These are phyloP conservation scores for Myopa tessellatipennis DNA, from an alignment of 2,888 invertebrate genomes.

Conservation along the genomic window DNA sequence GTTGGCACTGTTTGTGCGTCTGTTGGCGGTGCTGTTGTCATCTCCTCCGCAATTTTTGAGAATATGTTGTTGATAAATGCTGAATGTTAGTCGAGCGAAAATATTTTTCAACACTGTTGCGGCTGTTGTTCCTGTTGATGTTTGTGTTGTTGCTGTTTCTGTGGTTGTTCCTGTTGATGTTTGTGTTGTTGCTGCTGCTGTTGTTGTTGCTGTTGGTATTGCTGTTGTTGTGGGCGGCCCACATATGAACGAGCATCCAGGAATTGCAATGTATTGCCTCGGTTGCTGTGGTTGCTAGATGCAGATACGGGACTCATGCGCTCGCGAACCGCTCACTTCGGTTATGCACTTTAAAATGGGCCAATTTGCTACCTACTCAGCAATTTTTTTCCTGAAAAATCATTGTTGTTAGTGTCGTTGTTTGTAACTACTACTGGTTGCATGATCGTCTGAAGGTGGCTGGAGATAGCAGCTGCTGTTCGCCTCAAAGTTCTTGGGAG, in stretches of 20 bases:
- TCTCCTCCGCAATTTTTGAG: conserved; percentile 37
- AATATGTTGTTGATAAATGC: conserved; percentile 33
- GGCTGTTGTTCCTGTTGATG: not conserved
- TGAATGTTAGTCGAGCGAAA: conserved; percentile 17
- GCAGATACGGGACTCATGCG: not conserved
- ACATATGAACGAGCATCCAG: not conserved
- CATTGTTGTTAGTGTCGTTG: conserved; percentile 35
- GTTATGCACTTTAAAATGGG: conserved; percentile 29
- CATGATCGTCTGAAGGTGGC: conserved; percentile 44
- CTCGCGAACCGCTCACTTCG: not conserved
- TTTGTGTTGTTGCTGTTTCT: not conserved
- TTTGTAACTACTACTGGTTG: conserved; percentile 55
- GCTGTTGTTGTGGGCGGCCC: conserved; percentile 12
- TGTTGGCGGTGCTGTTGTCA: conserved; percentile 36
- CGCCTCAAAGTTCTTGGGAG: conserved; percentile 14
- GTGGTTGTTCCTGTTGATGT: conserved; percentile 4
- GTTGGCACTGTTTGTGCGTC: not conserved
- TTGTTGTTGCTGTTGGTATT: conserved; percentile 12
- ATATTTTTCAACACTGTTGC: conserved; percentile 28
- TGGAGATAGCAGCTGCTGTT: not conserved
- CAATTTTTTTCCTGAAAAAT: not conserved
- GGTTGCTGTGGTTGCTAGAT: not conserved
- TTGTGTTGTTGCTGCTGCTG: conserved; percentile 18
- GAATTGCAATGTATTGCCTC: not conserved
- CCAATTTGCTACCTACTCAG: conserved; percentile 36